Conservation (phyloP, 2,113 vertebrate genomes). For the Bubo bubo region DNA sequence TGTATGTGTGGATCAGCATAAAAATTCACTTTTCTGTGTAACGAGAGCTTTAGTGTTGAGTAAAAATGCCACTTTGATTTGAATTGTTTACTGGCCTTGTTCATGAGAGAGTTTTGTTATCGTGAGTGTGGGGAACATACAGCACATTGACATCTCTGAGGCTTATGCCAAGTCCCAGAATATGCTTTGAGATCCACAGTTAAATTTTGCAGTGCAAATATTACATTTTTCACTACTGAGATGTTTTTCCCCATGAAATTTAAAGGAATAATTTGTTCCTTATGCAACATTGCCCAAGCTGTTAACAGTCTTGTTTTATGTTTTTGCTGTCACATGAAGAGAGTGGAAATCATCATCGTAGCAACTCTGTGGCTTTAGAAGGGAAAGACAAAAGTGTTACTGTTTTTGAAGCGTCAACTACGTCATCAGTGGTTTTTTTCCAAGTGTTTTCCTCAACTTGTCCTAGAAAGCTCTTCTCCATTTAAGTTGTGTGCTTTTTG, state of each 20-base stretch:
- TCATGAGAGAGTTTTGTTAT: background rate
- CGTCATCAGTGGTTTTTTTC: background rate
- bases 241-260: background rate
- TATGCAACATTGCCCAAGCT: background rate
- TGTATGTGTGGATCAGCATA: background rate
- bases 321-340: background rate
- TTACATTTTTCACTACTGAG: background rate
- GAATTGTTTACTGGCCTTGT: background rate
- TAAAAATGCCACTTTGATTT: background rate
- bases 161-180: background rate
- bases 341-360: background rate
- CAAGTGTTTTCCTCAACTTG: background rate
- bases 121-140: background rate
- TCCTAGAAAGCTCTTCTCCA: background rate
- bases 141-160: background rate
- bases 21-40: background rate
- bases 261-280: background rate
- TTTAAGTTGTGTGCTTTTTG: background rate
- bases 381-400: background rate
- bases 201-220: background rate
- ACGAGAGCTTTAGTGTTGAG: background rate
- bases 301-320: background rate
- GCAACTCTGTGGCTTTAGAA: conserved; percentile 1
- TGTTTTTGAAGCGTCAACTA: background rate
- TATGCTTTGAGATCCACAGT: background rate